Evolutionary conservation across 2,113 vertebrate species (phyloP).

Genomic region (Scomber colias): DNA sequence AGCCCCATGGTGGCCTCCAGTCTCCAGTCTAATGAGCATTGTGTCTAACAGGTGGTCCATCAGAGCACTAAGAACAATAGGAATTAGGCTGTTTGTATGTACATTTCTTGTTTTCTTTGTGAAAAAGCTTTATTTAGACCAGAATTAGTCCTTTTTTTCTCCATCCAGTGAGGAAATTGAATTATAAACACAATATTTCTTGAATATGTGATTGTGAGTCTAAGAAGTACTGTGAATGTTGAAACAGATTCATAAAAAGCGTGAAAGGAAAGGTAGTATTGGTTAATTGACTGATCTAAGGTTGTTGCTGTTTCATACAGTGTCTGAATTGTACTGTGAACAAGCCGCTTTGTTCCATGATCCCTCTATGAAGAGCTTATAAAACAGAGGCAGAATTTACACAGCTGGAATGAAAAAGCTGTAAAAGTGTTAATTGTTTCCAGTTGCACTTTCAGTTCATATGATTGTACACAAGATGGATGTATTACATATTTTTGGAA

Average conservation of each 20-base stretch:
- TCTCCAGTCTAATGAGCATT: slow-evolving; percentile 65
- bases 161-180: slow-evolving; percentile 11
- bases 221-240: neutral
- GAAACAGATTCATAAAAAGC: slow-evolving; percentile 18
- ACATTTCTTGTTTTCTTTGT: slow-evolving; percentile 10
- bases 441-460: slow-evolving; percentile 56
- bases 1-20: slow-evolving; percentile 68
- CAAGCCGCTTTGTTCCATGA: slow-evolving; percentile 42
- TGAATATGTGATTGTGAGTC: slow-evolving; percentile 18
- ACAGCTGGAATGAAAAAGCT: slow-evolving; percentile 52
- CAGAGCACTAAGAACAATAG: slow-evolving; percentile 20
- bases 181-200: slow-evolving; percentile 26
- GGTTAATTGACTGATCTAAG: slow-evolving; percentile 14
- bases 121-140: neutral
- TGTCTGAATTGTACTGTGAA: slow-evolving; percentile 18
- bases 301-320: slow-evolving; percentile 24
- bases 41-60: slow-evolving; percentile 70
- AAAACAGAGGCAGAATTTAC: slow-evolving; percentile 50
- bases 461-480: neutral
- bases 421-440: slow-evolving; percentile 72
- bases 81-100: slow-evolving; percentile 11
- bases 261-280: slow-evolving; percentile 20
- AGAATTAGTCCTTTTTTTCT: slow-evolving; percentile 11
- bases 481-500: slow-evolving; percentile 14
- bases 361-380: slow-evolving; percentile 1